Evolutionary conservation across 2,888 invertebrate genomes (phyloP).

Genomic region (Spilosoma lubricipeda): DNA sequence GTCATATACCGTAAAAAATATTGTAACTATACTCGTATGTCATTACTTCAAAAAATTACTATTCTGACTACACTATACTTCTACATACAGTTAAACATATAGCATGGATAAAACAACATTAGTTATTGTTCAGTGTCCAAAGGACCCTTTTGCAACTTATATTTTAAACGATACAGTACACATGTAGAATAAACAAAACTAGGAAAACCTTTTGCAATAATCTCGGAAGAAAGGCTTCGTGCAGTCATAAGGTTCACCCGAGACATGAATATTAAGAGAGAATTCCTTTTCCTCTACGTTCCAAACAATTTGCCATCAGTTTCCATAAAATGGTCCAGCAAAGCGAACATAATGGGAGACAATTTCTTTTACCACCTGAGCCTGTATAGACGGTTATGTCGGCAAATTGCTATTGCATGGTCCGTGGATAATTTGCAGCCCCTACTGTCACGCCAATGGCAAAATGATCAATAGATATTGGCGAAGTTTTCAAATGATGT

Average conservation of each 20-base stretch:
- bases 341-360: constrained; percentile 76
- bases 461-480: constrained; percentile 45
- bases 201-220: constrained; percentile 56
- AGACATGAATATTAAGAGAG: constrained; percentile 75
- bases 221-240: constrained; percentile 51
- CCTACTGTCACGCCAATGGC: constrained; percentile 35
- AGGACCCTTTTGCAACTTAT: constrained; percentile 50
- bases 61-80: not conserved
- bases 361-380: constrained; percentile 81
- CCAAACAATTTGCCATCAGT: constrained; percentile 76
- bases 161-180: constrained; percentile 54
- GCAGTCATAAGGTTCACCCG: constrained; percentile 59
- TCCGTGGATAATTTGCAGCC: constrained; percentile 53
- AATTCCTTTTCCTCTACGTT: constrained; percentile 61
- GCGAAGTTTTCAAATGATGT: constrained; percentile 38
- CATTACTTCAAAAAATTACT: not conserved
- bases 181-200: constrained; percentile 57
- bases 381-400: constrained; percentile 52
- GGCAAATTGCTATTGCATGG: constrained; percentile 53
- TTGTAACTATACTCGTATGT: not conserved
- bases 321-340: constrained; percentile 76
- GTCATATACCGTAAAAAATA: no score
- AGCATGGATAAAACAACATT: constrained; percentile 16
- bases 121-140: constrained; percentile 18
- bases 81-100: not conserved